Conservation (phyloP, 2,113 vertebrate genomes). For the Isichthys henryi region DNA sequence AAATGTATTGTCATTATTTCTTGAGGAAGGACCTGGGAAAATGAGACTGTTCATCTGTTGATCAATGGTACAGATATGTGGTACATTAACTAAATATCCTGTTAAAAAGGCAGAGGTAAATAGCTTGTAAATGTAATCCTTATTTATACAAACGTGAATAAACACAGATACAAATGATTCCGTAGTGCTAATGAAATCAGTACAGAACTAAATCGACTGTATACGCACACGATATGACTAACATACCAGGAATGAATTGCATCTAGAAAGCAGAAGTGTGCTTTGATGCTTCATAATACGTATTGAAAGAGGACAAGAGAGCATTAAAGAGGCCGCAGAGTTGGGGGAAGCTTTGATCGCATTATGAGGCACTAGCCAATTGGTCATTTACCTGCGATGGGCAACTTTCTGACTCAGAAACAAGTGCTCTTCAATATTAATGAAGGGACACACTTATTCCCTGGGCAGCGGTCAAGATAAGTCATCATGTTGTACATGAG, state of each 20-base stretch:
- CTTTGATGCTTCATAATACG: background rate
- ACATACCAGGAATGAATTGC: background rate
- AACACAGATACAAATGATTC: background rate
- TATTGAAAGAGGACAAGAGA: background rate
- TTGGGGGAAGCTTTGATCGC: background rate
- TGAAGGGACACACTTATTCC: background rate
- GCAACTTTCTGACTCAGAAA: background rate
- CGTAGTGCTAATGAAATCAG: background rate
- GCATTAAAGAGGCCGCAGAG: background rate
- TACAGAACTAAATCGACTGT: background rate
- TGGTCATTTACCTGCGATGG: background rate
- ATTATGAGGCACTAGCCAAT: background rate
- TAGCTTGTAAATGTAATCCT: background rate
- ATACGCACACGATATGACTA: background rate
- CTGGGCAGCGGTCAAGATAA: background rate
- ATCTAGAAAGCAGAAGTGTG: background rate
- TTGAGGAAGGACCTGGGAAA: background rate
- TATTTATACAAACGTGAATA: background rate
- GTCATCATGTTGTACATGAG: background rate
- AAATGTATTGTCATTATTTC: background rate
- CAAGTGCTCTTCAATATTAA: background rate
- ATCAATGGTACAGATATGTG: constrained; percentile 2
- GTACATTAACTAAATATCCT: background rate
- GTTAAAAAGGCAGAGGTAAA: background rate
- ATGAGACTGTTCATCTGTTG: background rate